Base-by-base conservation (phyloP, 92 coral and sea anemone genomes). In the Heliopora coerulea region DNA sequence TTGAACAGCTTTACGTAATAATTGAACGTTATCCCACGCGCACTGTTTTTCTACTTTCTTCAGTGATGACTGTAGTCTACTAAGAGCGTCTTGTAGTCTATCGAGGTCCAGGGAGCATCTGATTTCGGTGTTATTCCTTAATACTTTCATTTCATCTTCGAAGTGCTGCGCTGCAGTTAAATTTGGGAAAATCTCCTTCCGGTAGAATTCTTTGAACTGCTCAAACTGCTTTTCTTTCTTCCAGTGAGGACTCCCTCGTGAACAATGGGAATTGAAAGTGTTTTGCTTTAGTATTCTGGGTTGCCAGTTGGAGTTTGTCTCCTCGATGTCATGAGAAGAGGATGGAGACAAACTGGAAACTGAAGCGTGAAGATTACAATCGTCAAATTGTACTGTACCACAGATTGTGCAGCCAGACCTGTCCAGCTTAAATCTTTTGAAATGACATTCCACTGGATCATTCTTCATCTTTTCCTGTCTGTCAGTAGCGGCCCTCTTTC, bases 391-490 rank as follows among this genome's bases (percentile, higher is more conserved):
- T n/a, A 52, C 19, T 1, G 9, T 31, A 20, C 89, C 90, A 78
- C 97, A 91, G 29, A 91, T 82, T 17, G 86, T 80, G 56, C 96
- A 89, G 0, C 87, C 88, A 28, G 87, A 74, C 56, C 68, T 64
- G 82, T 91, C 97, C 24, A 85, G 62, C 59, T 73, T 87, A 76
- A 91, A 89, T 27, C 33, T 60, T 30, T 68, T 65, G 24, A 91
- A 86, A 62, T 78, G 83, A 15, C 27, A 11, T 69, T 69, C 39
- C 0, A 49, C 46, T 35, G 30, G 42, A 29, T 69, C 76, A 34
- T 69, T 69, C 14, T 50, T 52, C 17, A 49, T 49, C 3, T 26
- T 39, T 31, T 69, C 56, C 8, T 0, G 25, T 29, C 29, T 33
- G n/a, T n/a, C n/a, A n/a, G n/a, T n/a, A 11, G 24, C 39, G 10